Evolutionary conservation across 2,113 vertebrate genomes (phyloP).

Genomic region (Melospiza georgiana): DNA sequence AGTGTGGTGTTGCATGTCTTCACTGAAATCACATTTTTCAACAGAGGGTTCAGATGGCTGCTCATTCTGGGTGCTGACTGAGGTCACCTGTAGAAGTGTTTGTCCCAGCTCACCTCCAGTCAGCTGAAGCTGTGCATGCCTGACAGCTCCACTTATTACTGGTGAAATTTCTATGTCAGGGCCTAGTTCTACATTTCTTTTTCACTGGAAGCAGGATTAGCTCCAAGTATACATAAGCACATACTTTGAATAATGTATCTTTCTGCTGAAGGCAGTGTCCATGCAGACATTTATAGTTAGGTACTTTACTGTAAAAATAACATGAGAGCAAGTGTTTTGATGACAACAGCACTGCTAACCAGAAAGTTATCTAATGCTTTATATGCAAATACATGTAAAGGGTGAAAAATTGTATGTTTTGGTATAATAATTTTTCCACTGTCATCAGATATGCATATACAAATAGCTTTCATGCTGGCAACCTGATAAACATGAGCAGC

Average conservation of each 20-base stretch:
- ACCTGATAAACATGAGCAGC: background rate
- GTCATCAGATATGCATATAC: background rate
- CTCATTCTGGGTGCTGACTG: background rate
- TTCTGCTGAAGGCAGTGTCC: background rate
- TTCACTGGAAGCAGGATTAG: background rate
- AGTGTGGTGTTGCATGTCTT: accelerated
- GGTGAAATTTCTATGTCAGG: background rate
- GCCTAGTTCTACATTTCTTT: background rate
- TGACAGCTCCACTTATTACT: background rate
- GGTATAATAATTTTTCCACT: background rate
- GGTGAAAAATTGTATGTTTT: background rate
- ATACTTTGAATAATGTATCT: background rate
- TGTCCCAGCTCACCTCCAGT: background rate
- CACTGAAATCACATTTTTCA: background rate
- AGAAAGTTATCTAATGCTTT: background rate
- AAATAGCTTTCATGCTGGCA: background rate
- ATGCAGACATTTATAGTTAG: background rate
- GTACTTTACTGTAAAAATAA: background rate
- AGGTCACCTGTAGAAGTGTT: background rate
- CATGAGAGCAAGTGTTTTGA: background rate
- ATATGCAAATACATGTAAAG: background rate
- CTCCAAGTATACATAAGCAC: background rate
- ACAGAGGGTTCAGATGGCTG: background rate
- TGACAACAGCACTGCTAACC: background rate
- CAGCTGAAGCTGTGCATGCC: background rate